Evolutionary conservation across 2,888 invertebrate genomes (phyloP), one percentile per base, ranked within the genome.

Genomic region (Tricholauxania praeusta): DNA sequence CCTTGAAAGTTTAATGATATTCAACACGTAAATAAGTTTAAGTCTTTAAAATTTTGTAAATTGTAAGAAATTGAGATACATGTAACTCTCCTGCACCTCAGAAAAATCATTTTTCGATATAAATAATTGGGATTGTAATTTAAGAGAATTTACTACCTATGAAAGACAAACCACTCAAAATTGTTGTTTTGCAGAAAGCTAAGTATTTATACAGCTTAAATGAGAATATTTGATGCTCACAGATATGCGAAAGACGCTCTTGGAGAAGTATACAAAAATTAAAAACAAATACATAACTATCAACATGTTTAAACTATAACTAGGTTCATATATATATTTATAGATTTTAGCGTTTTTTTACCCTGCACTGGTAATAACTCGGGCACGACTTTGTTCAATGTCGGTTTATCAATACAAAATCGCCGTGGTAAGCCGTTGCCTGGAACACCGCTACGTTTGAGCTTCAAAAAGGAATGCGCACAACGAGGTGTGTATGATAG

Each of bases 401-500:
- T 96, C 85, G 95, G 96, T 77, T 89, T 97, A 80, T 90, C 93
- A 82, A 94, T 97, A 83, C 93, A 94, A 88, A 93, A 92, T 83
- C 91, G 93, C 80, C 92, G 93, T 87, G 93, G 94, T 76, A 91
- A 91, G 85, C 92, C 94, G 77, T 88, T 96, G 80, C 93, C 93
- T 84, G 96, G 96, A 83, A 96, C 96, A 83, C 96, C 96, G 75
- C 89, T 97, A 82, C 91, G 95, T 83, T 90, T 96, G 85, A 93
- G 93, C 88, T 91, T 96, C 86, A 92, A 94, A 89, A 96, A 96
- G 92, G 96, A 96, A 91, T 97, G 96, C 90, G 93, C 94, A 88
- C 94, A 94, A 90, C 93, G 94, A 92, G 94, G 95, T 94, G 92
- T 92, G 92, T 92, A 90, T 90, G 90, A 91, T 84, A 87, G 81